Conservation (phyloP, 2,113 vertebrate species). For the Xenopus borealis region DNA sequence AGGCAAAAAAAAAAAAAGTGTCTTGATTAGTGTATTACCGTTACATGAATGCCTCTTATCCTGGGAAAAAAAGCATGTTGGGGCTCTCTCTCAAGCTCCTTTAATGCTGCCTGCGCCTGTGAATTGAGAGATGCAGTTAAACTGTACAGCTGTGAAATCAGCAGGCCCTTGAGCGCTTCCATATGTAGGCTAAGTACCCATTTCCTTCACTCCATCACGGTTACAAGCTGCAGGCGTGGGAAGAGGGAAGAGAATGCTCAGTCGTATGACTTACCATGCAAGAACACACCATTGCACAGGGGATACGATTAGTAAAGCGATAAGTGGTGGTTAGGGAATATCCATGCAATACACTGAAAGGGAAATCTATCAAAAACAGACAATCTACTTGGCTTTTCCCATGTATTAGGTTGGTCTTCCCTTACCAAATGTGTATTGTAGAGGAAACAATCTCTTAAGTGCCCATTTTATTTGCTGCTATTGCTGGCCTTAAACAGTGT, state of each 20-base stretch:
- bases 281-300: neutral
- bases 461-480: too few species aligned
- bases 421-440: too few species aligned
- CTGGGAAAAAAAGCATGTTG: slow-evolving; percentile 5
- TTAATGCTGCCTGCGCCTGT: neutral
- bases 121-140: slow-evolving; percentile 8
- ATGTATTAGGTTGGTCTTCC: too few species aligned
- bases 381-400: too few species aligned
- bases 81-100: neutral
- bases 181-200: slow-evolving; percentile 22
- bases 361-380: too few species aligned
- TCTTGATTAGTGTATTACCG: slow-evolving; percentile 3
- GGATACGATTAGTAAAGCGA: neutral
- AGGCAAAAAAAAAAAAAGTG: neutral
- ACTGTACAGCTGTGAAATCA: slow-evolving; percentile 24
- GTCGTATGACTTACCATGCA: neutral
- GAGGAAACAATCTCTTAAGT: too few species aligned
- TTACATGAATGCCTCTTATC: slow-evolving; percentile 1
- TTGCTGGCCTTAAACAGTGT: too few species aligned
- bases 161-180: slow-evolving; percentile 27
- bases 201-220: slow-evolving; percentile 5
- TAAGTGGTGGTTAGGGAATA: neutral
- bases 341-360: neutral
- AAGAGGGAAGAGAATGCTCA: slow-evolving; percentile 10
- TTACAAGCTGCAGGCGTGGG: slow-evolving; percentile 15